Evolutionary conservation across 1,140 invertebrate genomes (phyloP).

Genomic region (Zaprionus camerounensis): DNA sequence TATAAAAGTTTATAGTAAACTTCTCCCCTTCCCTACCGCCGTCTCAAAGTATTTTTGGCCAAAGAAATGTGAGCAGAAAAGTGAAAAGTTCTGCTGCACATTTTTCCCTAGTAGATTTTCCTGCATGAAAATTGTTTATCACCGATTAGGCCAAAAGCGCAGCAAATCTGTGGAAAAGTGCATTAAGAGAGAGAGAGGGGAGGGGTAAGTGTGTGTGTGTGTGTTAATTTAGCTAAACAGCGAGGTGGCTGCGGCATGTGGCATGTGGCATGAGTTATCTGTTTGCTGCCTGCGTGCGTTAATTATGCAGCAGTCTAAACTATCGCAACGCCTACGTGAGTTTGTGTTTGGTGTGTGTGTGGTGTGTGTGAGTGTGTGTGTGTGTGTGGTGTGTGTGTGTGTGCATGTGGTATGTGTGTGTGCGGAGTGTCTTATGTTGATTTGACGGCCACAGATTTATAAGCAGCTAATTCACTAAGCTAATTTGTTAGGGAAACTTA

Average conservation of each 20-base stretch:
- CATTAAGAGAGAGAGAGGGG: background rate
- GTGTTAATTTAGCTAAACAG: slow-evolving; percentile 6
- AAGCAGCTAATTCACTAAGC: slow-evolving; percentile 73
- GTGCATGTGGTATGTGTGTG: slow-evolving; percentile 3
- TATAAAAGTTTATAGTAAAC: background rate
- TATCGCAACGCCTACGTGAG: background rate
- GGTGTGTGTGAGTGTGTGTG: background rate
- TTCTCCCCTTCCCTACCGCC: no score
- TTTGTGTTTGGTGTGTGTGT: background rate
- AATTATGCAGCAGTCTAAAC: slow-evolving; percentile 4
- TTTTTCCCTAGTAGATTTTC: background rate
- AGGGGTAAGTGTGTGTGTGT: background rate
- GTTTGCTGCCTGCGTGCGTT: slow-evolving; percentile 3
- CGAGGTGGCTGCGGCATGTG: background rate
- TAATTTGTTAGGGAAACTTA: slow-evolving; percentile 68
- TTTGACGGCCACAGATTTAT: slow-evolving; percentile 69
- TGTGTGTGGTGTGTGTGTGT: background rate
- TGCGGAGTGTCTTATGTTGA: slow-evolving; percentile 2
- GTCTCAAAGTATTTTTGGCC: background rate
- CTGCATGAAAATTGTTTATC: background rate
- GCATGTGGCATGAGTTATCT: slow-evolving; percentile 8
- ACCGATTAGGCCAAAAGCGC: background rate
- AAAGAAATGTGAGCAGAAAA: background rate
- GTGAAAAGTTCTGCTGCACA: background rate
- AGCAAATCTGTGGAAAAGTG: background rate